Conservation (phyloP, 2,797 vertebrate genomes). For the Telmatherina bonti region DNA sequence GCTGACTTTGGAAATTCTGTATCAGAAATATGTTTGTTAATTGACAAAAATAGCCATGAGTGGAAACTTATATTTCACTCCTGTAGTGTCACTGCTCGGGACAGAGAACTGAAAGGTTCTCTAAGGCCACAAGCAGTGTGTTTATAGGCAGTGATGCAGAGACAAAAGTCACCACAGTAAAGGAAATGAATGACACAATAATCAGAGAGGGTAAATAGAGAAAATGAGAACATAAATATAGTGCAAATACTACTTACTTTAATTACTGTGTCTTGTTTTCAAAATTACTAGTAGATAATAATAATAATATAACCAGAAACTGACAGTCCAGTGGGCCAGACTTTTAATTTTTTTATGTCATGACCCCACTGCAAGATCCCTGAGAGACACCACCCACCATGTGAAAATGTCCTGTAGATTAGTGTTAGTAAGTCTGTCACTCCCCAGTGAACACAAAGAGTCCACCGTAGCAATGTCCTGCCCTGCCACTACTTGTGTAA, state of each 20-base stretch:
- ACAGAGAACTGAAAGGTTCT: too few species aligned
- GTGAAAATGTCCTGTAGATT: constrained; percentile 78
- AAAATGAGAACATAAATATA: background rate
- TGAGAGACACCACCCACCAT: constrained; percentile 61
- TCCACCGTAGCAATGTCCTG: constrained; percentile 31
- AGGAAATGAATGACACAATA: background rate
- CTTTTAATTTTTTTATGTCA: constrained; percentile 52
- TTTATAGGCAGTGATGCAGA: background rate
- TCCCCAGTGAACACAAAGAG: constrained; percentile 41
- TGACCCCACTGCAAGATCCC: constrained; percentile 61
- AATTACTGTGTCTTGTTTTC: background rate
- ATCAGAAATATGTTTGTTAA: too few species aligned
- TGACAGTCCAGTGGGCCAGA: constrained; percentile 61
- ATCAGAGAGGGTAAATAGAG: too few species aligned
- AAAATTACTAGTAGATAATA: background rate
- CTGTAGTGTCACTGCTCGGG: too few species aligned
- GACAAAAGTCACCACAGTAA: background rate
- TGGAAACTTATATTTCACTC: too few species aligned
- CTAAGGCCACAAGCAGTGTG: background rate
- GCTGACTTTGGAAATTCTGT: background rate
- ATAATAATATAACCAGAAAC: constrained; percentile 46
- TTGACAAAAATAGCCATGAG: too few species aligned
- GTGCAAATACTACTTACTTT: background rate
- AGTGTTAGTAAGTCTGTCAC: constrained; percentile 68
- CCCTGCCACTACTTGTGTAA: constrained; percentile 29